phyloP scores from a whole-genome alignment of 2,797 vertebrate species.

The Jordanella pulchra region DNA sequence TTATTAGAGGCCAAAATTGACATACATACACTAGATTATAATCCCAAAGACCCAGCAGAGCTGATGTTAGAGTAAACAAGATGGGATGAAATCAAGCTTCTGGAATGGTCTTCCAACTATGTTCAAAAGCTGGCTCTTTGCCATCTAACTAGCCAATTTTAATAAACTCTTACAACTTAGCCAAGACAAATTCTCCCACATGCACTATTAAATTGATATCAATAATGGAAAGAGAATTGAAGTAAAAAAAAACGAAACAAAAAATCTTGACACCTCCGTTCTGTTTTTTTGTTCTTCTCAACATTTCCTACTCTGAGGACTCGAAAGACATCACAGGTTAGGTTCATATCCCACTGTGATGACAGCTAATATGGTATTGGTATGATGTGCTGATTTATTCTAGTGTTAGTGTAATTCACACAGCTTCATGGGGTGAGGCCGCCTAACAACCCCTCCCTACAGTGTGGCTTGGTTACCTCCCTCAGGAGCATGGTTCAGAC shows the following conservation, averaged over 20 bases:
- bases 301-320: slow-evolving; percentile 16
- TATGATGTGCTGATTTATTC: slow-evolving; percentile 29
- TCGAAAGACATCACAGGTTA: slow-evolving; percentile 21
- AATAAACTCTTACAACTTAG: background rate
- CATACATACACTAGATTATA: background rate
- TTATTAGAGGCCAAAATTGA: too few relatives aligned
- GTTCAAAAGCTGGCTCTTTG: background rate
- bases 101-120: background rate
- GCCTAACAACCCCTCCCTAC: slow-evolving; percentile 9
- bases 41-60: background rate
- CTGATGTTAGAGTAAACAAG: background rate
- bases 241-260: too few relatives aligned
- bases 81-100: background rate
- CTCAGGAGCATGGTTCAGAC: slow-evolving; percentile 65
- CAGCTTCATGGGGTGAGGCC: slow-evolving; percentile 39
- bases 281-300: background rate
- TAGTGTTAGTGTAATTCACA: slow-evolving; percentile 44
- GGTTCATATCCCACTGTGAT: slow-evolving; percentile 29
- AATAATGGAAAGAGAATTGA: background rate
- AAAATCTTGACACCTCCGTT: background rate
- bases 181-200: background rate
- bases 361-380: slow-evolving; percentile 27
- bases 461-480: slow-evolving; percentile 46
- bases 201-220: background rate
- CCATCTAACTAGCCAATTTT: background rate